These are phyloP conservation scores for Olivierus martensii DNA, from an alignment of 1,140 invertebrate genomes.

Conservation along the genomic window DNA sequence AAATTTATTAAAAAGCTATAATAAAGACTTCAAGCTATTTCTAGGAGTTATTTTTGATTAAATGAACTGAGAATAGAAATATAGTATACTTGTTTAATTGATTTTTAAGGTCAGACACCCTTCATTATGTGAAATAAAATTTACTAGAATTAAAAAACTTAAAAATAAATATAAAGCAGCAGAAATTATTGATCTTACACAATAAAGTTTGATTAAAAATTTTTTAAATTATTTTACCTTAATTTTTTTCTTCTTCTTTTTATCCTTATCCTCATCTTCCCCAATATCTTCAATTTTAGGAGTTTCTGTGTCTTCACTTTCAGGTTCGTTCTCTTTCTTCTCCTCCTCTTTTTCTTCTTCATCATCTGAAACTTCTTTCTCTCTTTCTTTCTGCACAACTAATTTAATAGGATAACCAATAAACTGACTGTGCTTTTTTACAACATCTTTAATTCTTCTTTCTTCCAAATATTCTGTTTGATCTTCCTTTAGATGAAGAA, in stretches of 20 bases:
- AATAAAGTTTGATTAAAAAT: too few species aligned
- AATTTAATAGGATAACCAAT: slow-evolving; percentile 98
- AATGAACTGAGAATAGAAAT: too few species aligned
- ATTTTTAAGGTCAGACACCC: too few species aligned
- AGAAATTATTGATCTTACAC: too few species aligned
- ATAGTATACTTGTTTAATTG: too few species aligned
- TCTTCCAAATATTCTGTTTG: slow-evolving; percentile 85
- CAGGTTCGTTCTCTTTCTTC: slow-evolving; percentile 48
- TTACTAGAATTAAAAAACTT: too few species aligned
- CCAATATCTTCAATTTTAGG: slow-evolving; percentile 86
- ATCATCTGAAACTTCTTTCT: slow-evolving; percentile 87
- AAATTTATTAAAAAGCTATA: too few species aligned
- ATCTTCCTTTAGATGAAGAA: slow-evolving; percentile 81
- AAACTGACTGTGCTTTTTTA: slow-evolving; percentile 99
- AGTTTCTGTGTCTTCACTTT: slow-evolving; percentile 42
- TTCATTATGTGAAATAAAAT: too few species aligned
- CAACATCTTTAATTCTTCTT: slow-evolving; percentile 85
- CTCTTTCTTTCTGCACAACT: slow-evolving; percentile 80
- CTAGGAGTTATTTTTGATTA: too few species aligned
- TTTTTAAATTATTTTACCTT: slow-evolving; percentile 92
- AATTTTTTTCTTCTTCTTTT: slow-evolving; percentile 90
- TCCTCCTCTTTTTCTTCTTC: slow-evolving; percentile 56
- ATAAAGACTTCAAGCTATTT: too few species aligned
- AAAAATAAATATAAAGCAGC: too few species aligned
- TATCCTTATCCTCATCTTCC: slow-evolving; percentile 66